phyloP scores from a whole-genome alignment of 2,113 vertebrate species.

The Mastomys coucha region DNA sequence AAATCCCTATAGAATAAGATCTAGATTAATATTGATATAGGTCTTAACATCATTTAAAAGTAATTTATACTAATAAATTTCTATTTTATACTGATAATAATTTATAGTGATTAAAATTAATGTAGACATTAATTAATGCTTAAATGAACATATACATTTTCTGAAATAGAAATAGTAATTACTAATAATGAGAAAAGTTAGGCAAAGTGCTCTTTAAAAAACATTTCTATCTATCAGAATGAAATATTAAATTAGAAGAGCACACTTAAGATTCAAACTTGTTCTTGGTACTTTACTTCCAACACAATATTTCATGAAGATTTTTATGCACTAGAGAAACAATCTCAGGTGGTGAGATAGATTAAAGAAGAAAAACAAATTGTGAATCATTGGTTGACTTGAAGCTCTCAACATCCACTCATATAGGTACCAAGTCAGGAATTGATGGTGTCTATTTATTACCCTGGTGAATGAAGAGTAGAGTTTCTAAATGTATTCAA shows the following conservation, averaged over 20 bases:
- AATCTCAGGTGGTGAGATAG: background rate
- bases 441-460: background rate
- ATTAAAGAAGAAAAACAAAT: background rate
- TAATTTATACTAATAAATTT: conserved; percentile 54
- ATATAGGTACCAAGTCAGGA: background rate
- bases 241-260: conserved; percentile 40
- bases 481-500: background rate
- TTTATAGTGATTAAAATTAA: no score
- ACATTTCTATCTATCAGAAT: conserved; percentile 26
- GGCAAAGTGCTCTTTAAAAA: conserved; percentile 50
- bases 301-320: background rate
- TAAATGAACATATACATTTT: conserved; percentile 56
- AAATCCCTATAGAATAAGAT: conserved; percentile 43
- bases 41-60: conserved; percentile 72
- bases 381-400: background rate
- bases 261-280: background rate
- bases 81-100: background rate
- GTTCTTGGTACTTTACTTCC: conserved; percentile 10
- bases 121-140: background rate
- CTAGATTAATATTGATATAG: conserved; percentile 29
- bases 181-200: conserved; percentile 31
- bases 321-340: background rate
- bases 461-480: background rate
- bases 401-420: background rate
- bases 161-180: conserved; percentile 70